These are phyloP conservation scores for Pardalotus punctatus DNA, from an alignment of 2,113 vertebrate species.

Conservation along the genomic window DNA sequence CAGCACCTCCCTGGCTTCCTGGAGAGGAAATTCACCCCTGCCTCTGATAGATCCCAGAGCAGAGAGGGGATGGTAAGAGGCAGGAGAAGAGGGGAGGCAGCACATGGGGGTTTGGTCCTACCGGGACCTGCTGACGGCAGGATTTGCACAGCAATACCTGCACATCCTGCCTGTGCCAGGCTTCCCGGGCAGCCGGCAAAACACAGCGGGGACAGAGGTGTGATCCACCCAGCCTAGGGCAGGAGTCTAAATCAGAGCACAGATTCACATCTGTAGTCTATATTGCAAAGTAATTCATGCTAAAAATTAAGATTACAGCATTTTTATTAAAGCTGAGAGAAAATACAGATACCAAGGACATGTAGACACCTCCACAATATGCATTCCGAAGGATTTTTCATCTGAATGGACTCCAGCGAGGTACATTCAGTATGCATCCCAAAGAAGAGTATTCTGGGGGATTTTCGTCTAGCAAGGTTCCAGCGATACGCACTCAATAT, in stretches of 20 bases:
- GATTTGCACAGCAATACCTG: fast-evolving
- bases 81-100: background rate
- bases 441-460: too few relatives aligned
- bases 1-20: background rate
- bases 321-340: too few relatives aligned
- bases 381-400: too few relatives aligned
- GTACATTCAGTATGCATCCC: too few relatives aligned
- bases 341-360: too few relatives aligned
- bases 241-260: background rate
- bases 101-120: fast-evolving
- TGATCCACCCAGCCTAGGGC: background rate
- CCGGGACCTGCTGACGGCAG: background rate
- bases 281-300: too few relatives aligned
- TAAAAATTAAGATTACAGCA: too few relatives aligned
- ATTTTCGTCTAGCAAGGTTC: too few relatives aligned
- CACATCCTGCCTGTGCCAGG: background rate
- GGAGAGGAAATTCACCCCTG: background rate
- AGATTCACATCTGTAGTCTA: too few relatives aligned
- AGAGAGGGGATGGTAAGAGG: background rate
- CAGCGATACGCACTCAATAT: too few relatives aligned
- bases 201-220: fast-evolving
- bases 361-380: too few relatives aligned
- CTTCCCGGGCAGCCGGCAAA: background rate
- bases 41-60: background rate
- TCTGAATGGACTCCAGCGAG: too few relatives aligned